Percentiles rank a stretch among this genome's conserved stretches.
phyloP scores from a whole-genome alignment of 1,140 invertebrate species.

The Drosophila repletoides region DNA sequence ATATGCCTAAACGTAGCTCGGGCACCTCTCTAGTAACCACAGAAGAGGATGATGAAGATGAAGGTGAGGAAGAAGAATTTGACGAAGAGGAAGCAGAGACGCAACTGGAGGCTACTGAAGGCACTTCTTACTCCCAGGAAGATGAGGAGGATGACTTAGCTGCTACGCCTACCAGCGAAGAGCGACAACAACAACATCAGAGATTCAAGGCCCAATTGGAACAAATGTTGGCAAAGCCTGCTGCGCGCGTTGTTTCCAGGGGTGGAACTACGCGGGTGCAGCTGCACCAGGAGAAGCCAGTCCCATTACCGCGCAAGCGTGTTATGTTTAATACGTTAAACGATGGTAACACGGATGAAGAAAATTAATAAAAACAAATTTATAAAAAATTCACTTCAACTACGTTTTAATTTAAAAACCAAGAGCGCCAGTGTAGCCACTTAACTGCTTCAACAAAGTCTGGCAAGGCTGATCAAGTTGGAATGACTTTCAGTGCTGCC shows the following conservation, averaged over 20 bases:
- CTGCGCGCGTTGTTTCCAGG: slow-evolving; percentile 8
- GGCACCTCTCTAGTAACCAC: not conserved
- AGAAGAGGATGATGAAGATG: slow-evolving; percentile 19
- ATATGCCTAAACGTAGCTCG: slow-evolving; percentile 12
- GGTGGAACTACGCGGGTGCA: not conserved
- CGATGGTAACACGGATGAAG: slow-evolving; percentile 31
- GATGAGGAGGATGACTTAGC: not conserved
- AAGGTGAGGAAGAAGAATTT: slow-evolving; percentile 22
- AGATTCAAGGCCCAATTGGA: slow-evolving; percentile 69
- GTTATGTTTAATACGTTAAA: slow-evolving; percentile 69
- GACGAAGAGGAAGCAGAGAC: slow-evolving; percentile 21
- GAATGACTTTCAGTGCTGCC: no score
- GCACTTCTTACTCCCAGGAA: slow-evolving; percentile 10
- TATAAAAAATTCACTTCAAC: not conserved
- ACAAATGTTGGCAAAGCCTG: slow-evolving; percentile 62
- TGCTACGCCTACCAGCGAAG: slow-evolving; percentile 3
- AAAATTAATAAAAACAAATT: not conserved
- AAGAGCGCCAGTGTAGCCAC: slow-evolving; percentile 1
- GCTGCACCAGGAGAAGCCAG: slow-evolving; percentile 30
- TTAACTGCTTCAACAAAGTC: not conserved
- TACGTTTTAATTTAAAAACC: slow-evolving; percentile 3
- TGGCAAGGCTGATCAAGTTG: slow-evolving; percentile 2
- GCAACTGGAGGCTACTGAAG: not conserved
- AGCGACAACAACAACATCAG: slow-evolving; percentile 7
- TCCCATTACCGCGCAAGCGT: slow-evolving; percentile 72